Evolutionary conservation across 2,113 vertebrate genomes (phyloP), one percentile per base, ranked within the genome.

Genomic region (Oophaga pumilio): DNA sequence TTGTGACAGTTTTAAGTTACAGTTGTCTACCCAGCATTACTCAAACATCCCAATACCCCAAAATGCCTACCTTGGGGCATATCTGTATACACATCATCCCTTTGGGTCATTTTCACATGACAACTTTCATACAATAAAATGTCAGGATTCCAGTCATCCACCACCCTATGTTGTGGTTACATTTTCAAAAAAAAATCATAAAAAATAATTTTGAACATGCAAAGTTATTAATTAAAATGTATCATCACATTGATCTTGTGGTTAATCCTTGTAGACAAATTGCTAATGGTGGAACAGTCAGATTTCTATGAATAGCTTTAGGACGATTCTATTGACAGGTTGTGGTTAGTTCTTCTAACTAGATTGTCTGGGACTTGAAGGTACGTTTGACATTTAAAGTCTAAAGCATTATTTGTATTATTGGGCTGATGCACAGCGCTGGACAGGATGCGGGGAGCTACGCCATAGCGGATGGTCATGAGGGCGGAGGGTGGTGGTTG

Each of bases 381-480:
- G 24, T 82, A 59, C 7, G 33, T 26, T 14, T 62, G 33, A 17
- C 20, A 59, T 57, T 68, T 82, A n/a, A 82, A 82, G 13, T 82
- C 17, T 68, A 87, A 43, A 68, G 77, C 79, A 10, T 88, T 83
- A 18, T 76, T 83, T 49, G 59, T 18, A 26, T 88, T 83, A 26
- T 82, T 76, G 33, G 12, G 53, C 14, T 15, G 76, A n/a, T 87
- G 33, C 20, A 87, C 22, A 4, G 0, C 76, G 66, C 33, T 84
- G 74, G 28, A 22, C 22, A 76, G 9, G 52, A 8, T 0, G 0
- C 1, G n/a, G 20, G 53, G 64, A 62, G 87, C 56, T 12, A 64
- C 26, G 68, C 85, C 68, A 17, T 9, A 86, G 17, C 17, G 89
- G 1, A 3, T 71, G 85, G 91, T 18, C 33, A 62, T 89, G 64